Conservation (phyloP, 2,888 invertebrate species). For the Sepioteuthis lessoniana region DNA sequence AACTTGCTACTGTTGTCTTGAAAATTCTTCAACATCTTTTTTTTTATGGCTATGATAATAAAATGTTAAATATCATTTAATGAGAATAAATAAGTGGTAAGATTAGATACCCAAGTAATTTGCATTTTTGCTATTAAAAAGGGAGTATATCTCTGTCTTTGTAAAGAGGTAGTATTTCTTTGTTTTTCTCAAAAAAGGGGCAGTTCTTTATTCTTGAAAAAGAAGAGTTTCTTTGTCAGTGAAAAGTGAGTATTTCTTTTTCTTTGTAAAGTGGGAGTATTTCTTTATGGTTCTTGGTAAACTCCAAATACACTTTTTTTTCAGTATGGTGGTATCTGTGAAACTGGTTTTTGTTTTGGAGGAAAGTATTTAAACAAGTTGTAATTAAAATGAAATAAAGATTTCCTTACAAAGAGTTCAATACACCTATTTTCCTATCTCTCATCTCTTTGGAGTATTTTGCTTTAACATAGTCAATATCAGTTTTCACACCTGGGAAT, state of each 20-base stretch:
- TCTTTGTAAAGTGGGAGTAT: not conserved
- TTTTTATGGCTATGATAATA: too few relatives aligned
- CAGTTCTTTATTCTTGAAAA: too few relatives aligned
- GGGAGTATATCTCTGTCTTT: too few relatives aligned
- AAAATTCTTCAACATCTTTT: too few relatives aligned
- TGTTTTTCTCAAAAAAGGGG: too few relatives aligned
- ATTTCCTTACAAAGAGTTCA: not conserved
- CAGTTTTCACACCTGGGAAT: not conserved
- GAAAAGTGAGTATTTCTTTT: too few relatives aligned
- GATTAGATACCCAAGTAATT: too few relatives aligned
- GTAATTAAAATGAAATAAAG: not conserved
- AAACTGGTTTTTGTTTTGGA: not conserved
- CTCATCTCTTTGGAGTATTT: not conserved
- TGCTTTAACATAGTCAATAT: not conserved
- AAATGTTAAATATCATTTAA: not conserved
- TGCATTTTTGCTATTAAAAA: too few relatives aligned
- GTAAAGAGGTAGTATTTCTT: too few relatives aligned
- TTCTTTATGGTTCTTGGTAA: not conserved
- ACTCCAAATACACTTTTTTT: not conserved
- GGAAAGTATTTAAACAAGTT: not conserved
- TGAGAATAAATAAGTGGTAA: not conserved
- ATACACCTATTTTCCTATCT: not conserved
- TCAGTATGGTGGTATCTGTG: not conserved
- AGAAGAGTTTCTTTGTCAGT: too few relatives aligned
- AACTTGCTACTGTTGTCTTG: too few relatives aligned